phyloP scores from a whole-genome alignment of 2,797 vertebrate species.

The Anguilla pacifica region DNA sequence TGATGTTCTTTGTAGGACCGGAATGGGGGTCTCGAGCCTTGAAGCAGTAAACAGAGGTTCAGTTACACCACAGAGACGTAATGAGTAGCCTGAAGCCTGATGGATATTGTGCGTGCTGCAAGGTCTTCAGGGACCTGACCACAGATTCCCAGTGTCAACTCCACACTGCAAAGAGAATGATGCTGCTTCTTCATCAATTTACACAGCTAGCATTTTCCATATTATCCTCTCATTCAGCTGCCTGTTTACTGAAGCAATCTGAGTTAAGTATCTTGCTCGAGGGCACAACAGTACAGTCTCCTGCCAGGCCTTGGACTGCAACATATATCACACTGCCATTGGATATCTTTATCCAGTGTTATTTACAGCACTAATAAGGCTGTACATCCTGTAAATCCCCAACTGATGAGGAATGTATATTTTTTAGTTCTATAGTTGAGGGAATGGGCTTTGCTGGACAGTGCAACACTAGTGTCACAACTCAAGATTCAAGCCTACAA shows the following conservation, averaged over 20 bases:
- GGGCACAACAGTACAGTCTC: neutral
- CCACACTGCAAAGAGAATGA: neutral
- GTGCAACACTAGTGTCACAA: neutral
- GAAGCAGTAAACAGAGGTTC: constrained; percentile 15
- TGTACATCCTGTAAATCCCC: neutral
- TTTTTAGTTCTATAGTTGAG: neutral
- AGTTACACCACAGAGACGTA: neutral
- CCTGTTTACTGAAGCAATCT: neutral
- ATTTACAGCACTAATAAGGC: neutral
- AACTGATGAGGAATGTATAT: neutral
- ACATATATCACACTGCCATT: neutral
- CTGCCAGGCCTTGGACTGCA: neutral
- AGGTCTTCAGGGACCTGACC: neutral
- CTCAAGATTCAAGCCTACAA: neutral
- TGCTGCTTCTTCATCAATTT: neutral
- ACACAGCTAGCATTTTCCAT: neutral
- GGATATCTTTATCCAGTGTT: neutral
- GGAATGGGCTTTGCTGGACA: neutral
- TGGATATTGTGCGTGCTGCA: neutral
- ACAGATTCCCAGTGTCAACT: neutral
- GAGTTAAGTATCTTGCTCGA: neutral
- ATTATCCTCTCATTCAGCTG: neutral
- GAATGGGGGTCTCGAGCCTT: neutral
- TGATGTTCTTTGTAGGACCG: neutral
- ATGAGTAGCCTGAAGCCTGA: neutral